These are phyloP conservation scores for Tinea semifulvella DNA, from an alignment of 2,888 invertebrate species.

Conservation along the genomic window DNA sequence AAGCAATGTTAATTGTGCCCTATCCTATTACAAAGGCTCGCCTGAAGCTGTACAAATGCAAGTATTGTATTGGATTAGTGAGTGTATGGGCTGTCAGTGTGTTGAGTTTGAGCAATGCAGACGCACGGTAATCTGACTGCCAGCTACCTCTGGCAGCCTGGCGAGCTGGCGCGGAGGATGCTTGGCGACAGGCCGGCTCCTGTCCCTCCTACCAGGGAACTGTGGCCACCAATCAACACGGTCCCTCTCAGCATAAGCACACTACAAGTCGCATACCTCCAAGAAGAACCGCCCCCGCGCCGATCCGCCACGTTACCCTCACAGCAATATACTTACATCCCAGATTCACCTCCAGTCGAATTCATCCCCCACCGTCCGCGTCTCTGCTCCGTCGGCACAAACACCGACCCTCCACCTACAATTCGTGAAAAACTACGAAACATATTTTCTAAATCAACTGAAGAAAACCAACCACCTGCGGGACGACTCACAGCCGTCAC, in stretches of 20 bases:
- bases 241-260: constrained; percentile 56
- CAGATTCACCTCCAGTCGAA: constrained; percentile 30
- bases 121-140: constrained; percentile 56
- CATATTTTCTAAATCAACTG: constrained; percentile 28
- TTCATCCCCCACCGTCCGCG: constrained; percentile 24
- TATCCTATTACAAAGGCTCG: constrained; percentile 43
- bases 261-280: constrained; percentile 50
- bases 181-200: constrained; percentile 54
- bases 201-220: constrained; percentile 52
- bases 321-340: constrained; percentile 32
- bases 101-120: constrained; percentile 42
- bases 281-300: constrained; percentile 40
- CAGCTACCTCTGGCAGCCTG: constrained; percentile 60
- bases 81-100: constrained; percentile 10
- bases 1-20: background rate
- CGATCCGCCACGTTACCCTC: constrained; percentile 43
- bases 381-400: constrained; percentile 51
- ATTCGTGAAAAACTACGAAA: constrained; percentile 33
- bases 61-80: constrained; percentile 53
- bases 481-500: constrained; percentile 41
- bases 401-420: constrained; percentile 49
- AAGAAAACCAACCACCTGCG: constrained; percentile 29
- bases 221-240: constrained; percentile 39
- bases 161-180: constrained; percentile 54
- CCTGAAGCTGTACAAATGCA: constrained; percentile 53